Evolutionary conservation across 2,113 vertebrate genomes (phyloP), one percentile per base, ranked within the genome.

Genomic region (Microtus montanus): DNA sequence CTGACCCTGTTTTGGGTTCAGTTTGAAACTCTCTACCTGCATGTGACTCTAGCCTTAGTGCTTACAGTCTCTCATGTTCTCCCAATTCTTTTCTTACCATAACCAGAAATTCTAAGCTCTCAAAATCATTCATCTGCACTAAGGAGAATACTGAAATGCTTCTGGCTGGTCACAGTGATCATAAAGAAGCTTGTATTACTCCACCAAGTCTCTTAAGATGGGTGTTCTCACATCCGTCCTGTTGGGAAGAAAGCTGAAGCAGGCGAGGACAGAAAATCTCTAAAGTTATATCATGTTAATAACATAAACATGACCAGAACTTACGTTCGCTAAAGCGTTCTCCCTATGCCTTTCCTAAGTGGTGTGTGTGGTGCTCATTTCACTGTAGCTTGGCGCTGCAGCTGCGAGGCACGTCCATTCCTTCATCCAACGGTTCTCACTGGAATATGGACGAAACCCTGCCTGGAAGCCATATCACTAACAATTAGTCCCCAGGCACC

Each of bases 291-390:
- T 44, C 11, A 71, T 20, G 35, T 17, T 49, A 30, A 54, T 54
- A 58, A n/a, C 8, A 30, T 61, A 90, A 17, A 13, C n/a, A 73
- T 3, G 19, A 2, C 2, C 26, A 19, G n/a, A 87, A 17, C 22
- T 71, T 64, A 35, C 7, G 22, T 22, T 33, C 6, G 24, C 61
- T 35, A 52, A 52, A 9, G 66, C 13, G 5, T 7, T 13, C 13
- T 58, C 19, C 71, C 58, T 30, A 1, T 6, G 19, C 1, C 73
- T 58, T 52, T 20, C 17, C 14, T 75, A 28, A n/a, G 9, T 17
- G 0, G 2, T 10, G 61, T 66, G 35, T 58, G 19, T 41, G 0
- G 0, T 61, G 3, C 2, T 12, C 13, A 38, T 52, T 80, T 66
- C 24, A 2, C 58, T 58, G 58, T 20, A 58, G 58, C 58, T 58